Base-by-base conservation (phyloP, 2,888 invertebrate species). In the Isotomurus palustris region DNA sequence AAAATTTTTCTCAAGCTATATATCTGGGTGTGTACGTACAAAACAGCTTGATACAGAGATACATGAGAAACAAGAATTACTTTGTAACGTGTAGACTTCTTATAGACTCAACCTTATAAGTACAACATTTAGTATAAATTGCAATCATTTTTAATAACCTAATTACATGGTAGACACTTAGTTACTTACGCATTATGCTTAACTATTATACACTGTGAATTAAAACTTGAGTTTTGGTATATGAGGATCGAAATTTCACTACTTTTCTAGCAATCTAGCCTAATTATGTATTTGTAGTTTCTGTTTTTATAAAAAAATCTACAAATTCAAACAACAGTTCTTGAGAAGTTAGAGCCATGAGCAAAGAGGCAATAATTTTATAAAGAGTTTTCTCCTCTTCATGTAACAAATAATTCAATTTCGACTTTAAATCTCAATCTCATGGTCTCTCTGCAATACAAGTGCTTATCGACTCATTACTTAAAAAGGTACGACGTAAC, bases 221-320 rank as follows among this genome's bases (percentile, higher is more conserved):
- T 49, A 49, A 49, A 49, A 49, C 48, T 49, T 49, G 48, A 49
- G 48, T 49, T 49, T 49, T 49, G 48, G 48, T 47, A 28, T 49
- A 28, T 49, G 48, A 49, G 48, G 48, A 49, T 49, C 48, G 28
- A 49, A 27, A 28, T 47, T 49, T 49, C 35, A 14, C 14, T 38
- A 38, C 38, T n/a, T n/a, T n/a, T n/a, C n/a, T n/a, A n/a, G n/a
- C n/a, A n/a, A n/a, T n/a, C n/a, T n/a, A n/a, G n/a, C n/a, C n/a
- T n/a, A n/a, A n/a, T n/a, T n/a, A n/a, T n/a, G n/a, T n/a, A n/a
- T n/a, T n/a, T n/a, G n/a, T n/a, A n/a, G n/a, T n/a, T n/a, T n/a
- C n/a, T n/a, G n/a, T n/a, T n/a, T n/a, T n/a, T n/a, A n/a, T n/a
- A n/a, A n/a, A n/a, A n/a, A n/a, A n/a, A n/a, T n/a, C n/a, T n/a